Evolutionary conservation across 2,888 invertebrate species (phyloP).

Genomic region (Empis livida): DNA sequence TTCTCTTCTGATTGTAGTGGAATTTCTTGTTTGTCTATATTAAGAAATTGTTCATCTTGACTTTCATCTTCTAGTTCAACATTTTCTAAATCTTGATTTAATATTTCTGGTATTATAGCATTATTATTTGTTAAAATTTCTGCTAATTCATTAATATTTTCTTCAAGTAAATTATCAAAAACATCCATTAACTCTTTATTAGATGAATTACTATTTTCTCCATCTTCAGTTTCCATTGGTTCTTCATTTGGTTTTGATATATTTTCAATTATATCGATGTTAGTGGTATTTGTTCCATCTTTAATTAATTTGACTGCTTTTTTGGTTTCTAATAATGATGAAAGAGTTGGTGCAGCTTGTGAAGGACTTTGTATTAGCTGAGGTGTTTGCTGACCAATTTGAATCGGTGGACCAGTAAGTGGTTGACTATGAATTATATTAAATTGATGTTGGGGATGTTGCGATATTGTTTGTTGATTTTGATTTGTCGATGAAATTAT

Average conservation of each 20-base stretch:
- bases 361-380: slow-evolving; percentile 44
- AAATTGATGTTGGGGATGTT: slow-evolving; percentile 18
- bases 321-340: slow-evolving; percentile 53
- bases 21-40: slow-evolving; percentile 17
- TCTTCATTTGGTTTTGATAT: slow-evolving; percentile 15
- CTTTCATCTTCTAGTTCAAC: slow-evolving; percentile 21
- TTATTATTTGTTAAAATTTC: slow-evolving; percentile 24
- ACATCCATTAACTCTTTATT: slow-evolving; percentile 30
- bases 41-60: slow-evolving; percentile 19
- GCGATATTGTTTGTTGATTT: neutral
- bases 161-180: slow-evolving; percentile 27
- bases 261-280: slow-evolving; percentile 4
- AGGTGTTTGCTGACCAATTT: slow-evolving; percentile 2
- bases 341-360: slow-evolving; percentile 59
- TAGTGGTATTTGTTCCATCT: neutral
- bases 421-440: slow-evolving; percentile 24
- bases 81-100: slow-evolving; percentile 30
- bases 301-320: slow-evolving; percentile 13
- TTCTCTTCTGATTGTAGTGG: slow-evolving; percentile 14
- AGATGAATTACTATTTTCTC: slow-evolving; percentile 8
- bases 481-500: slow-evolving; percentile 11
- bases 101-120: slow-evolving; percentile 22
- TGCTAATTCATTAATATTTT: slow-evolving; percentile 29
- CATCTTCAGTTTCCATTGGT: slow-evolving; percentile 19
- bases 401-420: slow-evolving; percentile 27